phyloP scores from a whole-genome alignment of 1,140 invertebrate species.

The Monomorium pharaonis region DNA sequence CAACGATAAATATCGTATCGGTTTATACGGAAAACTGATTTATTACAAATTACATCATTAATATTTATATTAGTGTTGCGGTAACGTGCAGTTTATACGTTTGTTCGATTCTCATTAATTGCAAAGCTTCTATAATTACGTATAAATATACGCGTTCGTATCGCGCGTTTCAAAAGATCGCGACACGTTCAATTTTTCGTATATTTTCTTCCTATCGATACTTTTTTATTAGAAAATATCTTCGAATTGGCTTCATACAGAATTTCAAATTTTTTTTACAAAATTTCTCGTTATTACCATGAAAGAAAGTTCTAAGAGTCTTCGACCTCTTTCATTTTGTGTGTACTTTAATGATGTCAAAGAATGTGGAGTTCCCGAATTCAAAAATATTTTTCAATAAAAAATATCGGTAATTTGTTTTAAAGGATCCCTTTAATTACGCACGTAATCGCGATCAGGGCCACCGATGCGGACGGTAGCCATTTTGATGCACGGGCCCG shows the following conservation, averaged over 20 bases:
- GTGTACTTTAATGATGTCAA: too few relatives aligned
- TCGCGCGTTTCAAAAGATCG: not conserved
- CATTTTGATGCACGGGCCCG: conserved; percentile 60
- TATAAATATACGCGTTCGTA: conserved; percentile 9
- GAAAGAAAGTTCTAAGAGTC: too few relatives aligned
- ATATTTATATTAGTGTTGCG: conserved; percentile 46
- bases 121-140: conserved; percentile 36
- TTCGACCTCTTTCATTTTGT: too few relatives aligned
- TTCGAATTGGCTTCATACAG: too few relatives aligned
- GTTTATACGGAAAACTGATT: conserved; percentile 49
- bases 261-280: too few relatives aligned
- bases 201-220: too few relatives aligned
- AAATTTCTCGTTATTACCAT: too few relatives aligned
- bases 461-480: conserved; percentile 68
- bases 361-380: too few relatives aligned
- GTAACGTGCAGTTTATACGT: conserved; percentile 26
- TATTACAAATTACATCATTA: conserved; percentile 47
- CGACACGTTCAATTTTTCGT: not conserved
- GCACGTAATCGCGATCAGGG: not conserved
- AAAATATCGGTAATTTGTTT: too few relatives aligned
- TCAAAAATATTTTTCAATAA: too few relatives aligned
- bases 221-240: too few relatives aligned
- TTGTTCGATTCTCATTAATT: conserved; percentile 40
- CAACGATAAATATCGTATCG: conserved; percentile 38
- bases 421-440: too few relatives aligned